phyloP scores from a whole-genome alignment of 2,113 vertebrate genomes.

The Cyphomyrus discorhynchus region DNA sequence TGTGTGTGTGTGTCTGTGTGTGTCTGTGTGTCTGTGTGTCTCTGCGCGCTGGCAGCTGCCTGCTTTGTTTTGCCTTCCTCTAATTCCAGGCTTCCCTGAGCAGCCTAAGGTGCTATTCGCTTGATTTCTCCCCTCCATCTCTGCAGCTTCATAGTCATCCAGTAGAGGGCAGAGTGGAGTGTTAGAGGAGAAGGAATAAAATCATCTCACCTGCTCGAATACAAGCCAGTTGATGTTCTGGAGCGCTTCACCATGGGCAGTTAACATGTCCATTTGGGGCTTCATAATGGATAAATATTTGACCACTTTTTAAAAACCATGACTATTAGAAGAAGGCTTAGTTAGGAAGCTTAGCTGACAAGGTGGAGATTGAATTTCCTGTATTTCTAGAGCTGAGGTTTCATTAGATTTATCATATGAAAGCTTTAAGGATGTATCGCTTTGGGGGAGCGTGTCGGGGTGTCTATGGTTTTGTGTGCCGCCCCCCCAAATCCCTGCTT shows the following conservation, averaged over 20 bases:
- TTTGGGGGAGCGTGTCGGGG: not conserved
- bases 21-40: not conserved
- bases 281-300: not conserved
- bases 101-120: not conserved
- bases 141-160: not conserved
- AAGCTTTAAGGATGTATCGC: not conserved
- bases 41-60: not conserved
- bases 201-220: not conserved
- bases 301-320: not conserved
- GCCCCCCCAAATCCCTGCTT: not conserved
- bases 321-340: not conserved
- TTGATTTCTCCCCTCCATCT: not conserved
- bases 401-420: not conserved
- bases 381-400: not conserved
- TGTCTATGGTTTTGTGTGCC: not conserved
- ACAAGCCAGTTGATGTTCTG: not conserved
- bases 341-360: not conserved
- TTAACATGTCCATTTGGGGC: not conserved
- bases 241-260: not conserved
- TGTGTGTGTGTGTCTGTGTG: not conserved
- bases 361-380: not conserved
- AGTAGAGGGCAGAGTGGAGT: not conserved
- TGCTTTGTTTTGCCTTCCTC: not conserved
- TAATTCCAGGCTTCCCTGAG: not conserved
- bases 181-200: not conserved